Conservation (phyloP, 2,888 invertebrate species). For the Acholoe squamosa region DNA sequence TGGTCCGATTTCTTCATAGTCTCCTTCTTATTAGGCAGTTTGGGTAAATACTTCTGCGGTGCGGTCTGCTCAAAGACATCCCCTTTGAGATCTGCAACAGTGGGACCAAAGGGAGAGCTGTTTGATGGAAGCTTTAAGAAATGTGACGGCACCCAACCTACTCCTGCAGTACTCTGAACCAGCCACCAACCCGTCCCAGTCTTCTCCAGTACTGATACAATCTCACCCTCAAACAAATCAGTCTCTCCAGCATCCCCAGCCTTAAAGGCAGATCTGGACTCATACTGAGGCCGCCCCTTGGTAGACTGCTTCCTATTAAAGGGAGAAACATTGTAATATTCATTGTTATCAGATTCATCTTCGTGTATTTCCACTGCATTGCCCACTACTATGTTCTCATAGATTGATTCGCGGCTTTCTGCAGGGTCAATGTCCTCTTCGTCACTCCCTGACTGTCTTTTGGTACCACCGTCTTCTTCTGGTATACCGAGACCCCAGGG, state of each 20-base stretch:
- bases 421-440: slow-evolving; percentile 27
- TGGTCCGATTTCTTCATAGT: not conserved
- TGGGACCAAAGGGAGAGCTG: not conserved
- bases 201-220: slow-evolving; percentile 33
- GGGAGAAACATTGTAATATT: slow-evolving; percentile 46
- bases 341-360: not conserved
- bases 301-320: slow-evolving; percentile 43
- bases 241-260: slow-evolving; percentile 32
- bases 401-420: not conserved
- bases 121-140: not conserved
- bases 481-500: too few relatives aligned
- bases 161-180: slow-evolving; percentile 10
- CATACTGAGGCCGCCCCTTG: slow-evolving; percentile 20
- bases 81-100: not conserved
- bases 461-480: not conserved
- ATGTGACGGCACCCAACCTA: slow-evolving; percentile 58
- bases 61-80: not conserved
- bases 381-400: slow-evolving; percentile 29
- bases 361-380: not conserved
- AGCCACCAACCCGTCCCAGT: slow-evolving; percentile 41
- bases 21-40: not conserved
- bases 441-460: not conserved
- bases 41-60: not conserved
- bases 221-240: slow-evolving; percentile 1
- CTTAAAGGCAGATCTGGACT: slow-evolving; percentile 37